These are phyloP conservation scores for Orycteropus afer DNA, from an alignment of 2,113 vertebrate genomes.

Conservation along the genomic window DNA sequence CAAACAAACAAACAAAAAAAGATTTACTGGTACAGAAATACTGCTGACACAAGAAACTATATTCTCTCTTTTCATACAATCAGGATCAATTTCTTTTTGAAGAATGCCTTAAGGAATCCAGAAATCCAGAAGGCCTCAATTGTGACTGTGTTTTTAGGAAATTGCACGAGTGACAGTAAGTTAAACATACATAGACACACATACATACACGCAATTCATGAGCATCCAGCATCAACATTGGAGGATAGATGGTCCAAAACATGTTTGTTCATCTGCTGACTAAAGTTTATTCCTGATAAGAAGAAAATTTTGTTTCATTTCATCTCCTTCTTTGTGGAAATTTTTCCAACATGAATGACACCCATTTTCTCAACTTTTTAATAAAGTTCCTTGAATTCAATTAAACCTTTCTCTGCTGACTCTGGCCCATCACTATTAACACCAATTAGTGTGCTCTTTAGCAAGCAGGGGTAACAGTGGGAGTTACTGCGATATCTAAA, in stretches of 20 bases:
- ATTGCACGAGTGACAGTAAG: neutral
- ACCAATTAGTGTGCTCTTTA: neutral
- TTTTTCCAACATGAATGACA: neutral
- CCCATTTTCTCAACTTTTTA: neutral
- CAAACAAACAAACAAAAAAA: conserved; percentile 11
- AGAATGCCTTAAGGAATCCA: neutral
- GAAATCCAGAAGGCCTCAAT: neutral
- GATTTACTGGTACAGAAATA: conserved; percentile 4
- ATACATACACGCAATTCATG: neutral
- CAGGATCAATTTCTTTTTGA: neutral
- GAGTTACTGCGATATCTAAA: neutral
- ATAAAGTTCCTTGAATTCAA: conserved; percentile 12
- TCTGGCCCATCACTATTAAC: neutral
- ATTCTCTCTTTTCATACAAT: neutral
- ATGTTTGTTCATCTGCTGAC: neutral
- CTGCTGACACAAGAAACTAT: neutral
- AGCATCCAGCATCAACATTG: neutral
- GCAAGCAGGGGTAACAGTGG: neutral
- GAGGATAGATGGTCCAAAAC: neutral
- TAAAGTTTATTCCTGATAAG: conserved; percentile 21
- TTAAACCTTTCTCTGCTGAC: neutral
- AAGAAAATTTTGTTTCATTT: neutral
- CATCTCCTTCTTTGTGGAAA: neutral
- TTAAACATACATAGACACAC: neutral
- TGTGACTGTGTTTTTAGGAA: neutral